phyloP scores from a whole-genome alignment of 1,140 invertebrate species.

The Polypedilum vanderplanki region DNA sequence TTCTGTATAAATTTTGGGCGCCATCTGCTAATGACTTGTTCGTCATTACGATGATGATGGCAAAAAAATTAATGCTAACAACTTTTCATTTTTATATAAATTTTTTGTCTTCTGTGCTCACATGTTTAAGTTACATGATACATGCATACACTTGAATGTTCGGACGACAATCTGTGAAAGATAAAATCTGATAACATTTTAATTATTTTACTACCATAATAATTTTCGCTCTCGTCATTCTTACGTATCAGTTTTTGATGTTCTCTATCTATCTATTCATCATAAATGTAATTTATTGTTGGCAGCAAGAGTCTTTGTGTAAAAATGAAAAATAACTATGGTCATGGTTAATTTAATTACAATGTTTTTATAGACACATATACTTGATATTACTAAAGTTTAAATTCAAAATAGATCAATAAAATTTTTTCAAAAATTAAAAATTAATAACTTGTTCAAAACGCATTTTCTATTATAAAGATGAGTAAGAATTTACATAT shows the following conservation, averaged over 20 bases:
- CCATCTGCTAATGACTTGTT: neutral
- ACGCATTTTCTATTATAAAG: no score
- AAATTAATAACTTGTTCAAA: neutral
- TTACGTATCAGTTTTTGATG: no score
- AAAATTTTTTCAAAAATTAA: neutral
- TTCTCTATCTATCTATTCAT: no score
- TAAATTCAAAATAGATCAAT: neutral
- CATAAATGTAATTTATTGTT: no score
- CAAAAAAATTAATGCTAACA: neutral
- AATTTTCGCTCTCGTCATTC: no score
- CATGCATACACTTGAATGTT: neutral
- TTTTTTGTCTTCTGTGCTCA: neutral
- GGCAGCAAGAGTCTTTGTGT: no score
- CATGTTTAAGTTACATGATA: no score
- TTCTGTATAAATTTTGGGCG: neutral
- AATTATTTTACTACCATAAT: constrained; percentile 16
- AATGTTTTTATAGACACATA: neutral
- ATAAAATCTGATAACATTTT: constrained; percentile 14
- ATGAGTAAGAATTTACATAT: no score
- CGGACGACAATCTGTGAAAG: neutral
- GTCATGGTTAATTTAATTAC: constrained; percentile 14
- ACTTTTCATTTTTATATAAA: neutral
- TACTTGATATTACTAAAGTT: neutral
- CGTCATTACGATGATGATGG: neutral
- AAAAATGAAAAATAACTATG: neutral